Evolutionary conservation across 2,113 vertebrate species (phyloP), one percentile per base, ranked within the genome.

Genomic region (Coregonus clupeaformis): DNA sequence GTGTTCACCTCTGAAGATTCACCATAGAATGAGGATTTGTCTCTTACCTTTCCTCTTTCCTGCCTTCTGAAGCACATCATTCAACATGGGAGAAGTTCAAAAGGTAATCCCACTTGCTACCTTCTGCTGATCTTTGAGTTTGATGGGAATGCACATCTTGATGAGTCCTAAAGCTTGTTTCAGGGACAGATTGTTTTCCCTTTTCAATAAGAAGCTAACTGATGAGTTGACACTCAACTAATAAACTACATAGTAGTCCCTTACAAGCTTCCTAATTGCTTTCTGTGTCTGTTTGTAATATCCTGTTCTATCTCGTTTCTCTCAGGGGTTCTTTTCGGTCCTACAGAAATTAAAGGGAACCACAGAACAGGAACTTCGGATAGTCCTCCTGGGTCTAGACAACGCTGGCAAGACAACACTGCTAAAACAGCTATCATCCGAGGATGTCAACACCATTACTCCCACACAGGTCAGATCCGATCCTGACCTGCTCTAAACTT

Each of bases 391-490:
- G 78, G 95, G 95, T 25, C 84, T 96, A 89, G 96, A 96, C 83
- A 97, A 96, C 0, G 95, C 95, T 0, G 94, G 95, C 11, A 97
- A 97, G 85, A 97, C 96, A 59, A 97, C 95, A 0, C 89, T 96
- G 80, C 87, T 96, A 79, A 96, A 94, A 85, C 80, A 83, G 57
- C 88, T 96, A 0, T 94, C 94, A 0, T 95, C 94, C 0, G 95
- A 96, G 81, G 95, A 96, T 57, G 89, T 95, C 77, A 95, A 92
- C 92, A 96, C 93, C 75, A 94, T 97, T 90, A 95, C 94, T 0
- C 95, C 95, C 7, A 96, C 95, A 7, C 95, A 95, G 94, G 94
- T 96, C 82, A 30, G 32, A 74, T 7, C 3, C 1, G 11, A 22
- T 18, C 22, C 47, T 25, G 45, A 16, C 45, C 6, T 11, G 24